phyloP scores from a whole-genome alignment of 2,113 vertebrate genomes.

The Sinocyclocheilus rhinocerous region DNA sequence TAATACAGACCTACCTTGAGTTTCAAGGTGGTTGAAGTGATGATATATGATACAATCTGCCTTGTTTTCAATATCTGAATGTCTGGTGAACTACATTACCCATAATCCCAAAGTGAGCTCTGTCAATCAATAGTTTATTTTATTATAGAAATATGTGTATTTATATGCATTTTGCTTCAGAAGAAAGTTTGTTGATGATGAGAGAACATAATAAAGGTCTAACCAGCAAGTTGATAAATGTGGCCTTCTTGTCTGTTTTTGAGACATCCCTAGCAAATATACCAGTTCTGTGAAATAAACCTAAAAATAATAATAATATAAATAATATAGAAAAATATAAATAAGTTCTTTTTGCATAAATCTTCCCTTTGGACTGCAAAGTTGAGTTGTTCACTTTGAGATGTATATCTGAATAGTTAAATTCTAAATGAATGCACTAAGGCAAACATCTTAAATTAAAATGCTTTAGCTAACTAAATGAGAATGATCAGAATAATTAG shows the following conservation, averaged over 20 bases:
- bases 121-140: no score
- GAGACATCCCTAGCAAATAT: not conserved
- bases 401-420: not conserved
- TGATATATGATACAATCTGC: not conserved
- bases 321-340: no score
- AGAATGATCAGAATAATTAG: not conserved
- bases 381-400: not conserved
- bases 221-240: not conserved
- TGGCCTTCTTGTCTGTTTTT: not conserved
- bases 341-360: not conserved
- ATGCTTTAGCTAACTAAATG: not conserved
- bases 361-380: not conserved
- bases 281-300: not conserved
- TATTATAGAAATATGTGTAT: no score
- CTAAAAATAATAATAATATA: no score
- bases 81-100: not conserved
- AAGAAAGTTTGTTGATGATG: not conserved
- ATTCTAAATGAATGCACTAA: not conserved
- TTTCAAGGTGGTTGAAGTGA: not conserved
- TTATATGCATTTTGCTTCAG: not conserved
- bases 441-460: not conserved
- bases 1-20: not conserved
- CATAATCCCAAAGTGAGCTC: not conserved
- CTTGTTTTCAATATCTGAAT: not conserved
- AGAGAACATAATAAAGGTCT: not conserved